Conservation (phyloP, 2,113 vertebrate species). For the Serilophus lunatus region DNA sequence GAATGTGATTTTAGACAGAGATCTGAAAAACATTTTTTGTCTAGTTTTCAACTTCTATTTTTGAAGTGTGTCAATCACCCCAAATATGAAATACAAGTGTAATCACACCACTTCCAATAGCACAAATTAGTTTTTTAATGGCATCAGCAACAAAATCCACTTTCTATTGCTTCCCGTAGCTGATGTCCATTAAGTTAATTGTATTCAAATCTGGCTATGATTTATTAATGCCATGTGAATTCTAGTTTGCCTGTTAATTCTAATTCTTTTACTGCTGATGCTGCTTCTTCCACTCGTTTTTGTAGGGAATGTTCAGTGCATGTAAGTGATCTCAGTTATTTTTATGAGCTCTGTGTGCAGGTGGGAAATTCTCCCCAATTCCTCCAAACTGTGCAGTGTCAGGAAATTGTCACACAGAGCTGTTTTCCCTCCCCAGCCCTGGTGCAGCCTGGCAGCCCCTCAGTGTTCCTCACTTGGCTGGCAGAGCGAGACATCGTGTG, state of each 20-base stretch:
- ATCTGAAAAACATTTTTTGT: background rate
- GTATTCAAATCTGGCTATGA: background rate
- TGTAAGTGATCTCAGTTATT: background rate
- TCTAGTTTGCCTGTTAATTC: background rate
- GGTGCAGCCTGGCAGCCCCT: background rate
- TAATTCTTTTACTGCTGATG: background rate
- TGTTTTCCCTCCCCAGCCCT: background rate
- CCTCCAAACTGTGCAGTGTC: background rate
- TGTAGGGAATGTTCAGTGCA: background rate
- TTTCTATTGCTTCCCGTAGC: background rate
- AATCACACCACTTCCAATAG: background rate
- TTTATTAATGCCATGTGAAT: background rate
- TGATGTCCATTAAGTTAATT: background rate
- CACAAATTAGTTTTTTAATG: background rate
- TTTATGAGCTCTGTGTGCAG: fast-evolving
- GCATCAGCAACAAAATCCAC: background rate
- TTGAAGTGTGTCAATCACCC: background rate
- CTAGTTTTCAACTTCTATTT: background rate
- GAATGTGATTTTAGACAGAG: background rate
- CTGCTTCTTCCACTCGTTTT: background rate
- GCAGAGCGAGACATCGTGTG: background rate
- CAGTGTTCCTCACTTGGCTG: background rate
- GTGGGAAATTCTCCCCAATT: background rate
- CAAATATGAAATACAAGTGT: background rate
- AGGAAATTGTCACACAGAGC: background rate